Base-by-base conservation (phyloP, 2,113 vertebrate species). In the Rynchops niger region DNA sequence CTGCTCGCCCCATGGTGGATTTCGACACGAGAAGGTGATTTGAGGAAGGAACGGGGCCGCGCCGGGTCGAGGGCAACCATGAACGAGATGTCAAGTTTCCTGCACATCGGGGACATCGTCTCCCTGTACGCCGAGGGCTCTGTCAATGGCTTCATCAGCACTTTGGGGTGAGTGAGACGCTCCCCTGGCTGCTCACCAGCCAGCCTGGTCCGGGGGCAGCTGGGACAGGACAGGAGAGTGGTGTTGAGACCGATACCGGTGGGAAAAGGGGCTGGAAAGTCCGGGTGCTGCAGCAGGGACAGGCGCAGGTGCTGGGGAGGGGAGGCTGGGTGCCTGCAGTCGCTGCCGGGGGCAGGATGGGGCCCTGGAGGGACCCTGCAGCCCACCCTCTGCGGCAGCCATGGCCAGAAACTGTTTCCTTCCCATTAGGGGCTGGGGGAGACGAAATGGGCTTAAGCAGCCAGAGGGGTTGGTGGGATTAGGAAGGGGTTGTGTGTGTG, bases 21-120 rank as follows among this genome's bases (percentile, higher is more conserved):
- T 88, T 45, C 26, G 59, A 42, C 45, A 22, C 56, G 25, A 69
- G 82, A 70, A 78, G 84, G 92, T 79, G 90, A 97, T 25, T 72
- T 21, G 11, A 10, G 61, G 87, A 59, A 88, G 66, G 55, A 70
- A 34, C 79, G 90, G 53, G 55, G 32, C 62, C 8, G 77, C 70
- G 65, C 65, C 74, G 86, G 56, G 20, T 47, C 61, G 50, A 53
- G 29, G 26, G 90, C 79, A 91, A 91, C 83, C 96, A 98, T 98
- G 99, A 99, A 98, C 88, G 99, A 99, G 97, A 99, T 99, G 99
- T 99, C 99, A 90, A 99, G 99, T 97, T 99, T 99, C 97, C 98
- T 99, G 53, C 99, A 99, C 97, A 98, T 99, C 69, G 99, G 99
- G 97, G 99, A 99, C 98, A 99, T 99, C 95, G 99, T 99, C 92